These are phyloP conservation scores for Pseudanteris insignis DNA, from an alignment of 2,888 invertebrate genomes.

Conservation along the genomic window DNA sequence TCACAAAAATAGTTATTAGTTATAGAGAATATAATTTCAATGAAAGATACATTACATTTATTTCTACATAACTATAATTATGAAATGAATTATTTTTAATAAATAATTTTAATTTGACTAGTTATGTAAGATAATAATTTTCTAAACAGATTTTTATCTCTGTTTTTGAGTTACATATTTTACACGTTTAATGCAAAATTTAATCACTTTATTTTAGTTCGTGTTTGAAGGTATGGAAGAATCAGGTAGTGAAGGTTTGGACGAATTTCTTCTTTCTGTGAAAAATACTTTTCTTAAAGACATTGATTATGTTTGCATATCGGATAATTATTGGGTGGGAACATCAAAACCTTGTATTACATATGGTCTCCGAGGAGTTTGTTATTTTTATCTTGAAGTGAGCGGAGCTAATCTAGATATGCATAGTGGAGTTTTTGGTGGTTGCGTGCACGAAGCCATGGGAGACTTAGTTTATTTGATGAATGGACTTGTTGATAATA, in stretches of 20 bases:
- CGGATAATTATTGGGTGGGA: constrained; percentile 99
- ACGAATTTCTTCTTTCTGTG: constrained; percentile 77
- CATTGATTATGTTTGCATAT: constrained; percentile 95
- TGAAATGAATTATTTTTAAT: not conserved
- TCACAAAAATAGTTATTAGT: not conserved
- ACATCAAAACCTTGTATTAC: constrained; percentile 97
- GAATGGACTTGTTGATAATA: constrained; percentile 82
- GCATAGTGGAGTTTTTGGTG: constrained; percentile 96
- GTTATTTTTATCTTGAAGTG: constrained; percentile 89
- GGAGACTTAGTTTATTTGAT: constrained; percentile 88
- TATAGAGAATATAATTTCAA: no score
- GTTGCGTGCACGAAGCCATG: constrained; percentile 91
- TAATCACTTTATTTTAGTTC: constrained; percentile 73
- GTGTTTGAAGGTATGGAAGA: constrained; percentile 99
- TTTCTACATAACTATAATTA: no score
- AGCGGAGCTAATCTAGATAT: constrained; percentile 91
- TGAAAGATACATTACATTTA: no score
- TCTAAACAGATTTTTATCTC: no score
- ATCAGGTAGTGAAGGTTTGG: constrained; percentile 94
- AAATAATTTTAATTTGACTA: no score
- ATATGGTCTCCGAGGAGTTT: constrained; percentile 93
- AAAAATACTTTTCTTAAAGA: constrained; percentile 82
- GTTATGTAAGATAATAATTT: no score
- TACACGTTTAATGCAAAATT: no score
- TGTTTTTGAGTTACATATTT: constrained; percentile 2